phyloP scores from a whole-genome alignment of 2,888 invertebrate genomes.

The Erebia aethiops region DNA sequence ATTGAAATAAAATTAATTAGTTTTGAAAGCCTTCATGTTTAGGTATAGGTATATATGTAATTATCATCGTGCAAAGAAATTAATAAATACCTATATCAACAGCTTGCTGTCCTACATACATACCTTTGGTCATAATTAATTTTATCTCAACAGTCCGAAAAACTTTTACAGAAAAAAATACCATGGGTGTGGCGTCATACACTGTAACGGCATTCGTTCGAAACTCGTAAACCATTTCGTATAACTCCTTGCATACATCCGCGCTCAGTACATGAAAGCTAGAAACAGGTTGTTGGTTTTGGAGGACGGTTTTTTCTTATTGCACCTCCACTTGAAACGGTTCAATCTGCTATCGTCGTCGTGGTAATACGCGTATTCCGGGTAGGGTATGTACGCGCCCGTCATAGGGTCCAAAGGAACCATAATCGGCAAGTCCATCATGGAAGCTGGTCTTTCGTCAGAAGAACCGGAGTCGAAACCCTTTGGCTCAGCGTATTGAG shows the following conservation, averaged over 20 bases:
- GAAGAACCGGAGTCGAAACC: conserved; percentile 61
- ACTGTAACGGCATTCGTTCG: conserved; percentile 75
- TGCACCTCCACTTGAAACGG: conserved; percentile 58
- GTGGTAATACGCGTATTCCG: conserved; percentile 69
- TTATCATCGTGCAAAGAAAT: background rate
- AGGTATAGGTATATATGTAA: no score
- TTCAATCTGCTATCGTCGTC: conserved; percentile 61
- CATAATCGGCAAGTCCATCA: conserved; percentile 71
- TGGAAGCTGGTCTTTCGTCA: conserved; percentile 62
- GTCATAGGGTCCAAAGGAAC: conserved; percentile 67
- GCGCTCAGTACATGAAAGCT: conserved; percentile 80
- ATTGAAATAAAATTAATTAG: conserved; percentile 14
- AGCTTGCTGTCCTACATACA: background rate
- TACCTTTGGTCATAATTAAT: background rate
- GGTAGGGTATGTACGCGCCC: conserved; percentile 70
- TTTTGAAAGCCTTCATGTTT: background rate
- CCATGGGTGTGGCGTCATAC: conserved; percentile 70
- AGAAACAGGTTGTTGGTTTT: conserved; percentile 75
- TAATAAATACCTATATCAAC: background rate
- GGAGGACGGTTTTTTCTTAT: conserved; percentile 56
- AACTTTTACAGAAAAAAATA: conserved; percentile 46
- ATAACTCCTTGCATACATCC: conserved; percentile 51
- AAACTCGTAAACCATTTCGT: conserved; percentile 73
- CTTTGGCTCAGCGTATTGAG: conserved; percentile 72
- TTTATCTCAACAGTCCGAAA: conserved; percentile 39